phyloP scores from a whole-genome alignment of 1,140 invertebrate species.

The Drosophila suzukii region DNA sequence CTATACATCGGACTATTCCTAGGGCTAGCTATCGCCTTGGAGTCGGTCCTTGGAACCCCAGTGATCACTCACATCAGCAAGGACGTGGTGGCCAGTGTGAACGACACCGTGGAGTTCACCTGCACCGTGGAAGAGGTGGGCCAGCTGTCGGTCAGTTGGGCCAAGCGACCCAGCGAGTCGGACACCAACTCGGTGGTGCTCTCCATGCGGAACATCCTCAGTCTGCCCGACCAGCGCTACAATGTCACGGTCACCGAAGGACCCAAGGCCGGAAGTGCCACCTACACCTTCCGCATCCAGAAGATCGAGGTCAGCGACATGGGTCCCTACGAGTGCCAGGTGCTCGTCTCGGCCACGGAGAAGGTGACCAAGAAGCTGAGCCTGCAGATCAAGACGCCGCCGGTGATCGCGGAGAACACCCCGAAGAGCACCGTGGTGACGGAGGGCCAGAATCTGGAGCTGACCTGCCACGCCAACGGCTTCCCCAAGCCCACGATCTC shows the following conservation, averaged over 20 bases:
- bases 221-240: slow-evolving; percentile 91
- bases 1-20: slow-evolving; percentile 41
- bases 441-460: slow-evolving; percentile 88
- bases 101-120: slow-evolving; percentile 90
- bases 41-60: slow-evolving; percentile 24
- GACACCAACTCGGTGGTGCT: slow-evolving; percentile 83
- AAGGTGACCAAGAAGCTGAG: slow-evolving; percentile 90
- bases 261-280: slow-evolving; percentile 87
- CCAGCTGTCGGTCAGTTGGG: slow-evolving; percentile 90
- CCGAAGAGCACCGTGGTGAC: slow-evolving; percentile 89
- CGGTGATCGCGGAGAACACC: slow-evolving; percentile 92
- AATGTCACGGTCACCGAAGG: slow-evolving; percentile 86
- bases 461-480: slow-evolving; percentile 91
- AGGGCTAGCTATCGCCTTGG: slow-evolving; percentile 10
- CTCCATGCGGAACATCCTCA: slow-evolving; percentile 89
- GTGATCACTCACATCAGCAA: slow-evolving; percentile 92
- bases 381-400: slow-evolving; percentile 90
- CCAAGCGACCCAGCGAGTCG: slow-evolving; percentile 85
- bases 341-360: slow-evolving; percentile 89
- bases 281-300: slow-evolving; percentile 88
- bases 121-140: slow-evolving; percentile 92
- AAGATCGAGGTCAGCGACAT: slow-evolving; percentile 94
- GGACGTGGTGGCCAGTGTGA: slow-evolving; percentile 92
- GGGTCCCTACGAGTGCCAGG: slow-evolving; percentile 91
- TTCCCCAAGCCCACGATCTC: slow-evolving; percentile 90